Base-by-base conservation (phyloP, 2,888 invertebrate genomes). In the Mystacides longicornis region DNA sequence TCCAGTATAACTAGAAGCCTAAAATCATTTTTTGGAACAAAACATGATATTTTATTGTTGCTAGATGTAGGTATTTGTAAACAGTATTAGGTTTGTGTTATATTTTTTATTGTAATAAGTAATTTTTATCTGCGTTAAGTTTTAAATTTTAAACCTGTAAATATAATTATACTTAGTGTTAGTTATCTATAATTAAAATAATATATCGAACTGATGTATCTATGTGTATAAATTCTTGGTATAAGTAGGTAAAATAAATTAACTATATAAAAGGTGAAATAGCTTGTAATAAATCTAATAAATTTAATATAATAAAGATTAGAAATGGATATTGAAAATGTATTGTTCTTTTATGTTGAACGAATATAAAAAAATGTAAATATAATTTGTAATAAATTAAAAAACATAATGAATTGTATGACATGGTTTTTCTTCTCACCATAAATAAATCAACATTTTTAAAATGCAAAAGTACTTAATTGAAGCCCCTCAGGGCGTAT, bases 361-460 rank as follows among this genome's bases (percentile, higher is more conserved):
- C 14, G 14, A n/a, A 27, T 27, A 37, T n/a, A 3, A 37, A 37
- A 37, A 37, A 37, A 37, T 37, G 37, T 37, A 37, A 3, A 37
- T n/a, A n/a, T 37, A 37, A 37, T 37, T 37, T 37, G 37, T 37
- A 37, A 37, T 37, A 37, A 37, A 37, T 37, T n/a, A n/a, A n/a
- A 37, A 37, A 37, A 7, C 14, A 37, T 5, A 27, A 11, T 27
- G 5, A 7, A 7, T 11, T 27, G 27, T 7, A 27, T 27, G 11
- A 5, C 27, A 11, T 27, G 27, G 5, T 27, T 27, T 27, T 27
- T 27, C 11, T 27, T 27, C 7, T 27, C 27, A 27, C 11, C 5
- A 27, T 27, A 27, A 7, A 27, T 11, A 7, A 11, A 27, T 11
- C 27, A 5, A 27, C 27, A 7, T 27, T n/a, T n/a, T n/a, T n/a